These are phyloP conservation scores for Drosophila nikananu DNA, from an alignment of 1,140 invertebrate species.

Conservation along the genomic window DNA sequence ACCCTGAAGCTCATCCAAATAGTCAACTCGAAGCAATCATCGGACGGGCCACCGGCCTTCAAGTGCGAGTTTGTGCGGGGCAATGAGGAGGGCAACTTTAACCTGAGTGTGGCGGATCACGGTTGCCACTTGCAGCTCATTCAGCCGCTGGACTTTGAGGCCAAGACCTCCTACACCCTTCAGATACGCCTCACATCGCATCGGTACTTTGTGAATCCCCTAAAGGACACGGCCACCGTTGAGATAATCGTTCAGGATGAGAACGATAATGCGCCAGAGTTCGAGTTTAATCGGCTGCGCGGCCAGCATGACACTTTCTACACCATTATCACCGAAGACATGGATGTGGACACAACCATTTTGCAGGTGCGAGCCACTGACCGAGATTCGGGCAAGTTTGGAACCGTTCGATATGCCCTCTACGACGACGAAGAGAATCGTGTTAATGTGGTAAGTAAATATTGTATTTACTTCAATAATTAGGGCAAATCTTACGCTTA, in stretches of 20 bases:
- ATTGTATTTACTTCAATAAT: slow-evolving; percentile 16
- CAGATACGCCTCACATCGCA: slow-evolving; percentile 91
- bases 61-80: slow-evolving; percentile 90
- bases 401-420: slow-evolving; percentile 89
- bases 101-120: slow-evolving; percentile 90
- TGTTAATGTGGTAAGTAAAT: slow-evolving; percentile 86
- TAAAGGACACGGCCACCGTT: slow-evolving; percentile 90
- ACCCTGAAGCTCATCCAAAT: slow-evolving; percentile 81
- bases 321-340: slow-evolving; percentile 89
- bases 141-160: slow-evolving; percentile 91
- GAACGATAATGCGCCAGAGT: slow-evolving; percentile 94
- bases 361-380: slow-evolving; percentile 92
- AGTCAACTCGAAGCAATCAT: slow-evolving; percentile 77
- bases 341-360: slow-evolving; percentile 90
- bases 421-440: slow-evolving; percentile 85
- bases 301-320: slow-evolving; percentile 88
- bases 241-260: slow-evolving; percentile 93
- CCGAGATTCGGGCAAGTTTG: slow-evolving; percentile 92
- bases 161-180: slow-evolving; percentile 89
- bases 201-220: slow-evolving; percentile 91
- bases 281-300: slow-evolving; percentile 88
- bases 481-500: background rate
- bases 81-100: slow-evolving; percentile 91
- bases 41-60: slow-evolving; percentile 59
- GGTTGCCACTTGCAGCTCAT: slow-evolving; percentile 92